Evolutionary conservation across 1,140 invertebrate species (phyloP).

Genomic region (Teleopsis dalmanni): DNA sequence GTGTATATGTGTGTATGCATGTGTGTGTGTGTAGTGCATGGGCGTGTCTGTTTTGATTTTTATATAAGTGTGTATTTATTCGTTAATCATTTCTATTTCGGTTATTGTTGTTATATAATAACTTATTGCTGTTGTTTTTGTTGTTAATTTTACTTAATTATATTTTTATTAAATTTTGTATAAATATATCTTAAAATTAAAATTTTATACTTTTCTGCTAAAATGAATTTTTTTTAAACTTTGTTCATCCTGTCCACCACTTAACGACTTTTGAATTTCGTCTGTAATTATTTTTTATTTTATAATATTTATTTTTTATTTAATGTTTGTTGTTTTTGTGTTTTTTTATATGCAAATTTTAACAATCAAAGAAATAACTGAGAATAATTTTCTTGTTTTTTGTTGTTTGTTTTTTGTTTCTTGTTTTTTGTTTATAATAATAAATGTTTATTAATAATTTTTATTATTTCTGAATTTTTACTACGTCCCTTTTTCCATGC

Average conservation of each 20-base stretch:
- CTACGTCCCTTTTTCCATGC: neutral
- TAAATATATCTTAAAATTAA: conserved; percentile 9
- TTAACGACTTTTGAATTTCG: neutral
- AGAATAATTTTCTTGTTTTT: neutral
- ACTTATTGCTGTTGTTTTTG: neutral
- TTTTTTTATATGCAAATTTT: neutral
- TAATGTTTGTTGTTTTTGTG: neutral
- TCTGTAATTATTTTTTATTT: neutral
- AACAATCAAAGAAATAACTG: conserved; percentile 1
- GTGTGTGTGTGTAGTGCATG: conserved; percentile 12
- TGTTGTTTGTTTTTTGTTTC: neutral
- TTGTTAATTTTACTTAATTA: no score
- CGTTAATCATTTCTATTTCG: neutral
- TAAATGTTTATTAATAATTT: neutral
- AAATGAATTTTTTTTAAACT: conserved; percentile 1
- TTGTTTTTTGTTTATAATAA: neutral
- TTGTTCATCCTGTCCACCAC: neutral
- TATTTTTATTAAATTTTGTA: conserved; percentile 9
- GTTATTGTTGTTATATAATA: neutral
- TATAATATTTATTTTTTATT: neutral
- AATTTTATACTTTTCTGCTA: conserved; percentile 8
- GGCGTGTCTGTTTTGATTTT: neutral
- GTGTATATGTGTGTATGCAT: conserved; percentile 10
- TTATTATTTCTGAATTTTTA: neutral
- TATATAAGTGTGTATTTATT: neutral